A percentile compares a stretch with the other conserved stretches of the same genome.
Evolutionary conservation across 2,888 invertebrate species (phyloP).

Genomic region (Matsumyia berberina): DNA sequence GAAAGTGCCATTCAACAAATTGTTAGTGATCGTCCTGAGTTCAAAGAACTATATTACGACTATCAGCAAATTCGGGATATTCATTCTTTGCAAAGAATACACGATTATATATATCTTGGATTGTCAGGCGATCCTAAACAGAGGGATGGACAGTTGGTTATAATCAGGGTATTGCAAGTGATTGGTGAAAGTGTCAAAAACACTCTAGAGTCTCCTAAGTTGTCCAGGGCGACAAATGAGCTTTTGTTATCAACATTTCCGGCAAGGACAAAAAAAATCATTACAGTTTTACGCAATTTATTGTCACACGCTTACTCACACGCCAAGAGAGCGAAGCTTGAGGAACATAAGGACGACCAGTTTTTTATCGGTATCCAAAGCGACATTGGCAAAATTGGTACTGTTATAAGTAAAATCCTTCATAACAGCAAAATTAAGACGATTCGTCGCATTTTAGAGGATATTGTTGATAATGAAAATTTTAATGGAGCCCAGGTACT

Average conservation of each 20-base stretch:
- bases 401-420: slow-evolving; percentile 18
- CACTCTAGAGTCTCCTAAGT: slow-evolving; percentile 77
- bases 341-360: slow-evolving; percentile 39
- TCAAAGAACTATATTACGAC: slow-evolving; percentile 75
- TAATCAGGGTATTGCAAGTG: slow-evolving; percentile 76
- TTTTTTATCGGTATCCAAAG: slow-evolving; percentile 36
- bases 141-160: slow-evolving; percentile 70
- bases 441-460: background rate
- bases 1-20: slow-evolving; percentile 1
- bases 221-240: slow-evolving; percentile 62
- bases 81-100: slow-evolving; percentile 75
- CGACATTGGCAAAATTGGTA: slow-evolving; percentile 19
- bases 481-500: background rate
- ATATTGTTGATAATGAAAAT: background rate
- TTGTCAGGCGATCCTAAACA: slow-evolving; percentile 1
- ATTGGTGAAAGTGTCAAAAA: slow-evolving; percentile 78
- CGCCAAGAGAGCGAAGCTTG: slow-evolving; percentile 6
- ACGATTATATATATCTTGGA: slow-evolving; percentile 56
- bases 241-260: slow-evolving; percentile 9
- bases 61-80: slow-evolving; percentile 75
- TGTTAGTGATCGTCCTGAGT: slow-evolving; percentile 22
- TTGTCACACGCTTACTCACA: slow-evolving; percentile 56
- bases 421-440: slow-evolving; percentile 7
- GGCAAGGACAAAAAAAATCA: slow-evolving; percentile 10
- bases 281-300: slow-evolving; percentile 38